A percentile compares a stretch with the other conserved stretches of the same genome.
Evolutionary conservation across 1,140 invertebrate species (phyloP).

Genomic region (Holotrichia oblita): DNA sequence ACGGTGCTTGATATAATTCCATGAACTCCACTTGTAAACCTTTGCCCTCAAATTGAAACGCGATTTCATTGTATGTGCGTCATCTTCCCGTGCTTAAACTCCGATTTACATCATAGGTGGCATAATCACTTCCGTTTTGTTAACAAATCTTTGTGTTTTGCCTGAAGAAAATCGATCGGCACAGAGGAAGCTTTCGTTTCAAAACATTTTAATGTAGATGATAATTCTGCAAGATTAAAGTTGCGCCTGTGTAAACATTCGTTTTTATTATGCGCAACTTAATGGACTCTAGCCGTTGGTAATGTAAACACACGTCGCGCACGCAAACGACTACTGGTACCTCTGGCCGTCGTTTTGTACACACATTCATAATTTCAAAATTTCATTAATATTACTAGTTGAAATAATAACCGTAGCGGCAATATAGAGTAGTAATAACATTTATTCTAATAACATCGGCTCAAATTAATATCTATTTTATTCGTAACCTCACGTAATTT

Average conservation of each 20-base stretch:
- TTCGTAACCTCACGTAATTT: not conserved
- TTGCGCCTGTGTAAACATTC: constrained; percentile 29
- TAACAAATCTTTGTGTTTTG: not conserved
- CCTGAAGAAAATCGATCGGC: not conserved
- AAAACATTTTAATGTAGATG: constrained; percentile 34
- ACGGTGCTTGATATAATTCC: too few species aligned
- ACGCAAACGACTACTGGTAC: constrained; percentile 13
- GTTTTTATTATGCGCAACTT: constrained; percentile 32
- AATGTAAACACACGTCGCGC: constrained; percentile 13
- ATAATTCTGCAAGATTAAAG: constrained; percentile 37
- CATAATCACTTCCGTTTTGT: not conserved
- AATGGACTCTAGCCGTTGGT: constrained; percentile 15
- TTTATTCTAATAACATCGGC: not conserved
- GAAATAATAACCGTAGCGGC: not conserved
- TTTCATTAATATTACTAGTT: not conserved
- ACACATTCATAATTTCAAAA: constrained; percentile 7
- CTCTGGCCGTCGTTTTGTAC: constrained; percentile 11
- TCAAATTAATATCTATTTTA: not conserved
- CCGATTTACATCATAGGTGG: too few species aligned
- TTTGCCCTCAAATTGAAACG: too few species aligned
- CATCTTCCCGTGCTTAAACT: too few species aligned
- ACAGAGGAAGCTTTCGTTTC: constrained; percentile 16
- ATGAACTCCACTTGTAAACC: too few species aligned
- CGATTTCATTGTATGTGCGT: too few species aligned
- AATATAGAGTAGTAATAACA: not conserved